Evolutionary conservation across 2,113 vertebrate species (phyloP).

Genomic region (Budorcas taxicolor): DNA sequence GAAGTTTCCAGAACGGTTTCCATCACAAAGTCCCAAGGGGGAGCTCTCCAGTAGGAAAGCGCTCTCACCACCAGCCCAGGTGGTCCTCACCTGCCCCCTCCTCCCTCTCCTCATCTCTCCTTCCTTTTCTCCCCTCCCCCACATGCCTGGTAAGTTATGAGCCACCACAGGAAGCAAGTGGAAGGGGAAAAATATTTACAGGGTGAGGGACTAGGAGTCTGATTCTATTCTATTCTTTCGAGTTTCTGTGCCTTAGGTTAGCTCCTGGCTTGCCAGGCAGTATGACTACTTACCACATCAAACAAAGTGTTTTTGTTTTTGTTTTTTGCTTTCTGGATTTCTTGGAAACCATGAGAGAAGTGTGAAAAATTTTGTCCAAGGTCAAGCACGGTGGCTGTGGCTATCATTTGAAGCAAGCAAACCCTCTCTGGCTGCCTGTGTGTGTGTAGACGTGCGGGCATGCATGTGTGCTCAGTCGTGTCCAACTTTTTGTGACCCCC

Average conservation of each 20-base stretch:
- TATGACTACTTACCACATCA: neutral
- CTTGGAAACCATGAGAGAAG: neutral
- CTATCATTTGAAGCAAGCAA: neutral
- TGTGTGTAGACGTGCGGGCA: neutral
- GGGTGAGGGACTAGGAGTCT: neutral
- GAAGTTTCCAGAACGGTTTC: neutral
- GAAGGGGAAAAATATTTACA: neutral
- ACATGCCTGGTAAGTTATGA: neutral
- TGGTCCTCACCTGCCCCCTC: accelerated
- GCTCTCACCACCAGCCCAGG: neutral
- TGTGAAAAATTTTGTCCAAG: neutral
- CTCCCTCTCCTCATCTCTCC: too few species aligned
- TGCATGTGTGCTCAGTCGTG: neutral
- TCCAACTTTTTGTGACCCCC: neutral
- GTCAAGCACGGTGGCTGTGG: neutral
- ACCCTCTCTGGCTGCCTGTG: neutral
- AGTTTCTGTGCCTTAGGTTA: neutral
- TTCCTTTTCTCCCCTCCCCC: too few species aligned
- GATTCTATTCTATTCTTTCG: neutral
- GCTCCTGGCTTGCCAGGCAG: neutral
- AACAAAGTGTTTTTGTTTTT: neutral
- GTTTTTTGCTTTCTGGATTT: neutral
- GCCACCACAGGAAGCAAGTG: neutral
- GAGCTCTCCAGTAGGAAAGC: neutral
- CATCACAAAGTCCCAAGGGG: neutral